A percentile compares a stretch with the other conserved stretches of the same genome.
Conservation (phyloP, 2,888 invertebrate genomes). For the Leptopilina drosophilae region DNA sequence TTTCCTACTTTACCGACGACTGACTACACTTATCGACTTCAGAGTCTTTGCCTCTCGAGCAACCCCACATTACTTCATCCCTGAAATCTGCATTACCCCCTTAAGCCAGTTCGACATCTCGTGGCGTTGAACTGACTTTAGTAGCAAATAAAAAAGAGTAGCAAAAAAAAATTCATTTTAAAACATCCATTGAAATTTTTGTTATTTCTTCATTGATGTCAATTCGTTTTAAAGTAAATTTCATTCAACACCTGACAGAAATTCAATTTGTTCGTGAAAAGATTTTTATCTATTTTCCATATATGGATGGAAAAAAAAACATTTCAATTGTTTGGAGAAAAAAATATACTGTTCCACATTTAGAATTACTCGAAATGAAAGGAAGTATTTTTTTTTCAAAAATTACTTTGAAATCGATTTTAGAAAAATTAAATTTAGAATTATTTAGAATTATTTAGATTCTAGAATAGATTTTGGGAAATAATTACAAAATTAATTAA, state of each 20-base stretch:
- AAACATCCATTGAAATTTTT: neutral
- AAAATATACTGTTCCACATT: no score
- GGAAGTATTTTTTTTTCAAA: no score
- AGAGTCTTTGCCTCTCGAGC: slow-evolving; percentile 4
- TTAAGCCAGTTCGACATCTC: slow-evolving; percentile 56
- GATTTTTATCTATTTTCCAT: neutral
- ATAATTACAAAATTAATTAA: no score
- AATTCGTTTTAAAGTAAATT: neutral
- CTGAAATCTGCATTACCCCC: slow-evolving; percentile 42
- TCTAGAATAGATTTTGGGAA: no score
- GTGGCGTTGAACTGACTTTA: neutral
- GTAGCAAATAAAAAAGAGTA: no score
- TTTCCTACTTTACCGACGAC: slow-evolving; percentile 18
- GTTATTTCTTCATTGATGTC: neutral
- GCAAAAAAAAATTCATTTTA: no score
- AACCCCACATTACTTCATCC: neutral
- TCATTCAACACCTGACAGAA: neutral
- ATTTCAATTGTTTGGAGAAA: no score
- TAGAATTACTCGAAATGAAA: no score
- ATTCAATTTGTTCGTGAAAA: neutral
- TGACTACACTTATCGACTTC: neutral
- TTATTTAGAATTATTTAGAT: no score
- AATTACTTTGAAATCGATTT: no score
- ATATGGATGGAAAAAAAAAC: no score
- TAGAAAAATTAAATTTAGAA: no score